phyloP scores from a whole-genome alignment of 2,888 invertebrate species.

The Eurois occulta region DNA sequence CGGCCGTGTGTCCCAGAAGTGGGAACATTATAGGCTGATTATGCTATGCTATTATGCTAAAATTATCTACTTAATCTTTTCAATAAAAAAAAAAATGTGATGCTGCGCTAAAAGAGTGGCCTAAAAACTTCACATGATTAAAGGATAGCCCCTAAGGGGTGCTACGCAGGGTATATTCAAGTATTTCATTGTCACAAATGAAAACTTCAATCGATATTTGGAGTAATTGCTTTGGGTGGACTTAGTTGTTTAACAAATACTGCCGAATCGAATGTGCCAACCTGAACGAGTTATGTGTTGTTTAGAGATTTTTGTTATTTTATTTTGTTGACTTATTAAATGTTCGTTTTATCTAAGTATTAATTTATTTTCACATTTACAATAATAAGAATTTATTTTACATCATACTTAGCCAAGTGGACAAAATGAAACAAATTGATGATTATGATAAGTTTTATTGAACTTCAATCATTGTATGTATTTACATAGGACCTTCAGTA shows the following conservation, averaged over 20 bases:
- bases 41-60: too few species aligned
- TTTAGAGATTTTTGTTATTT: background rate
- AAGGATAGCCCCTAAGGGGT: background rate
- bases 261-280: background rate
- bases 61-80: too few species aligned
- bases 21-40: too few species aligned
- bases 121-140: too few species aligned
- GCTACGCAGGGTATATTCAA: background rate
- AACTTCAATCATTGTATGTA: background rate
- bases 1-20: too few species aligned
- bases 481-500: background rate
- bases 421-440: background rate
- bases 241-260: background rate
- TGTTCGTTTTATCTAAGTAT: background rate
- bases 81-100: too few species aligned
- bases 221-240: background rate
- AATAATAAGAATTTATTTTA: background rate
- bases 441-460: background rate
- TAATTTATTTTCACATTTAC: slow-evolving; percentile 2
- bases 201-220: background rate
- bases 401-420: background rate
- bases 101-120: too few species aligned
- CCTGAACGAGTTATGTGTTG: background rate
- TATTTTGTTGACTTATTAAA: slow-evolving; percentile 31
- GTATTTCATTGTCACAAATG: background rate